Conservation (phyloP, 2,113 vertebrate genomes). For the Catagonus wagneri region DNA sequence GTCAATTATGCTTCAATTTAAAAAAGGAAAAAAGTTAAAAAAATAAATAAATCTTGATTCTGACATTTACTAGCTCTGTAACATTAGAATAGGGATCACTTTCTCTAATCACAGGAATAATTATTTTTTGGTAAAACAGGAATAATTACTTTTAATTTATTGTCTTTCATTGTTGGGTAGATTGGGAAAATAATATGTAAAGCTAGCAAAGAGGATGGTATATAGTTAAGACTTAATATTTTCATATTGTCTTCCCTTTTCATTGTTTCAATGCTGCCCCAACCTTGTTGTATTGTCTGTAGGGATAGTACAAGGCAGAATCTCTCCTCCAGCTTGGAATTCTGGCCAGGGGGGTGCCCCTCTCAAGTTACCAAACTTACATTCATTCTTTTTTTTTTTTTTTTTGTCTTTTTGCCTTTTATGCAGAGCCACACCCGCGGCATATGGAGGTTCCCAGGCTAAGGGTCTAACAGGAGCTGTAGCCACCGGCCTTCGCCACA, state of each 20-base stretch:
- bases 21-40: too few species aligned
- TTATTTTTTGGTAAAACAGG: background rate
- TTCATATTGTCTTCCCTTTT: background rate
- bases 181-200: background rate
- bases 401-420: too few species aligned
- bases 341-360: background rate
- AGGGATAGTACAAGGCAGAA: background rate
- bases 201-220: background rate
- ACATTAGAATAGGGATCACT: background rate
- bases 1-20: too few species aligned
- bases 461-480: too few species aligned
- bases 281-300: background rate
- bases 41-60: background rate
- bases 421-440: too few species aligned
- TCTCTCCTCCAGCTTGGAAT: background rate
- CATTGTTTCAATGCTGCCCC: background rate
- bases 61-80: background rate
- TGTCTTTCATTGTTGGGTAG: background rate
- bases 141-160: background rate
- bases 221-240: conserved; percentile 1
- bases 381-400: background rate
- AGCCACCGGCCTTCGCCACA: too few species aligned
- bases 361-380: background rate
- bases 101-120: background rate
- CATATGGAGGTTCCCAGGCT: too few species aligned